Evolutionary conservation across 1,140 invertebrate genomes (phyloP), one percentile per base, ranked within the genome.

Genomic region (Zaprionus lachaisei): DNA sequence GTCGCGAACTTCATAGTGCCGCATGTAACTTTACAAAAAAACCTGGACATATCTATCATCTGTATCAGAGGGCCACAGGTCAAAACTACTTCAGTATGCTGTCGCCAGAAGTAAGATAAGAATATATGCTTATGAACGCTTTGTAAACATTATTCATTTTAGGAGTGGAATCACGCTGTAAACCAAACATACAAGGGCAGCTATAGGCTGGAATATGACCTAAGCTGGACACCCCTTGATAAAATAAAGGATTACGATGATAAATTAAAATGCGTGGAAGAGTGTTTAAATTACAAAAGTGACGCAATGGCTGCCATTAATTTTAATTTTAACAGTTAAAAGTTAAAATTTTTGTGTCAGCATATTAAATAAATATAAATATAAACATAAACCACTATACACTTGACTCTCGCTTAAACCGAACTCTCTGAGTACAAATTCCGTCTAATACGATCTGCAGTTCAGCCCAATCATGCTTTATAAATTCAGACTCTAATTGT

Each of bases 11-110:
- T 38, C 95, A 97, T 83, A 94, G 95, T 80, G 94, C 94, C 2
- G 94, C 96, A 2, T 97, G 96, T 85, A 97, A 97, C 91, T 95
- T 97, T 80, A 92, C 95, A 1, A 96, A 96, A 92, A 94, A 95
- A 61, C 95, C 96, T 44, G 96, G 96, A 2, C 93, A 94, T 15
- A 93, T 95, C 51, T 97, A 97, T 92, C 95, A 97, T 91, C 93
- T 97, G 26, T 97, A 96, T 91, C 82, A 95, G 91, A 93, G 94
- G 91, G 77, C 94, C 58, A 95, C 94, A 5, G 96, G 95, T 24
- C 94, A 95, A 78, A 91, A 83, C 63, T 96, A 96, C 91, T 95
- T 97, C 77, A 96, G 96, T 38, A 95, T 97, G 93, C 82, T 97
- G 11, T 96, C 95, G 70, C 96, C 96, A 44, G 91, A 95, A 93